phyloP scores from a whole-genome alignment of 2,113 vertebrate species.

The Sinosuthora webbiana region DNA sequence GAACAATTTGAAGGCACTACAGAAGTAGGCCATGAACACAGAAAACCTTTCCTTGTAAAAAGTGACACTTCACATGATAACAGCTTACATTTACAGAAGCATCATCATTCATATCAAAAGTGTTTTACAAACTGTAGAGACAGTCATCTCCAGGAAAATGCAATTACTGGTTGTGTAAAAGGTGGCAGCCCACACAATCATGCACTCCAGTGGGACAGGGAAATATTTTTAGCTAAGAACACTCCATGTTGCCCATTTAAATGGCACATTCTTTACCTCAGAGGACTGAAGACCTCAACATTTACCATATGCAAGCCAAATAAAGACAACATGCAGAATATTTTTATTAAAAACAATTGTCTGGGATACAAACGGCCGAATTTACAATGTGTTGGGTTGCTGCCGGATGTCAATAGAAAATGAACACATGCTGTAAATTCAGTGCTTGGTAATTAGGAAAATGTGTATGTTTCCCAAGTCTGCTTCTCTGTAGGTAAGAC shows the following conservation, averaged over 20 bases:
- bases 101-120: not conserved
- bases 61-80: not conserved
- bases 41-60: not conserved
- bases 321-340: not conserved
- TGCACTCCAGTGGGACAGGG: not conserved
- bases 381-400: constrained; percentile 6
- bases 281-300: not conserved
- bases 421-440: constrained; percentile 41
- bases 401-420: constrained; percentile 38
- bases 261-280: constrained; percentile 2
- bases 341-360: constrained; percentile 44
- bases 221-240: not conserved
- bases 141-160: not conserved
- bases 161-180: not conserved
- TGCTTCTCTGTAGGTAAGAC: constrained; percentile 57
- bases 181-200: not conserved
- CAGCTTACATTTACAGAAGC: not conserved
- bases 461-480: not conserved
- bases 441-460: constrained; percentile 44
- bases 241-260: not conserved
- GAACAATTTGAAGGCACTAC: not conserved
- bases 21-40: not conserved
- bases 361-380: not conserved
- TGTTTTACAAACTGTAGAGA: not conserved
- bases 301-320: not conserved